Percentiles rank a stretch among this genome's conserved stretches.
phyloP scores from a whole-genome alignment of 1,140 invertebrate genomes.

The Halictus rubicundus region DNA sequence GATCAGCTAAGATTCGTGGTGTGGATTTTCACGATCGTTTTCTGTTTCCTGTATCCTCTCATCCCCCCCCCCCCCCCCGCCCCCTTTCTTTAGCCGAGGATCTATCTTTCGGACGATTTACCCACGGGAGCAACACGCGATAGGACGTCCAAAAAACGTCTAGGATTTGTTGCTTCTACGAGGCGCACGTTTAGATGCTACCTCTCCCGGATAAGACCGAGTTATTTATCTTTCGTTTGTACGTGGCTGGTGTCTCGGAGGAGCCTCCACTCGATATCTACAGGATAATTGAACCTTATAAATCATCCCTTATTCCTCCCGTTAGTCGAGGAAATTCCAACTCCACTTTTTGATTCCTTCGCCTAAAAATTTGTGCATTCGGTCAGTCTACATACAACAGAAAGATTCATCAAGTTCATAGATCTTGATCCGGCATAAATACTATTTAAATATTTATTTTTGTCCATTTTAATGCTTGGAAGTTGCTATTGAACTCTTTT shows the following conservation, averaged over 20 bases:
- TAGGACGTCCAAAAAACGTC: not conserved
- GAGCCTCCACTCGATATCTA: not conserved
- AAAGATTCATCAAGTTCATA: no score
- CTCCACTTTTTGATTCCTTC: no score
- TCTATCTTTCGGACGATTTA: slow-evolving; percentile 46
- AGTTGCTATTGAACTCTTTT: no score
- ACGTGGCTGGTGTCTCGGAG: not conserved
- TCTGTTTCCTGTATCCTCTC: not conserved
- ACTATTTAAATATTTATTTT: no score
- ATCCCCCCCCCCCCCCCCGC: no score
- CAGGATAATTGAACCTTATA: not conserved
- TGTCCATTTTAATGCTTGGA: no score
- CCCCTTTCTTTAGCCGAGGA: slow-evolving; percentile 22
- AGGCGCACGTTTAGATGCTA: not conserved
- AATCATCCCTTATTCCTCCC: not conserved
- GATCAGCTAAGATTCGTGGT: slow-evolving; percentile 9
- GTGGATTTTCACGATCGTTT: slow-evolving; percentile 1
- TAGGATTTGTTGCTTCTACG: slow-evolving; percentile 26
- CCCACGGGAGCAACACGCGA: slow-evolving; percentile 14
- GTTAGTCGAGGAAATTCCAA: not conserved
- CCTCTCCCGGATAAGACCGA: not conserved
- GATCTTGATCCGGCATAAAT: no score
- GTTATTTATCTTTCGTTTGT: slow-evolving; percentile 27
- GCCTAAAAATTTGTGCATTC: no score
- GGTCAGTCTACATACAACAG: no score